A percentile compares a stretch with the other conserved stretches of the same genome.
phyloP scores from a whole-genome alignment of 2,797 vertebrate species.

The Notolabrus celidotus region DNA sequence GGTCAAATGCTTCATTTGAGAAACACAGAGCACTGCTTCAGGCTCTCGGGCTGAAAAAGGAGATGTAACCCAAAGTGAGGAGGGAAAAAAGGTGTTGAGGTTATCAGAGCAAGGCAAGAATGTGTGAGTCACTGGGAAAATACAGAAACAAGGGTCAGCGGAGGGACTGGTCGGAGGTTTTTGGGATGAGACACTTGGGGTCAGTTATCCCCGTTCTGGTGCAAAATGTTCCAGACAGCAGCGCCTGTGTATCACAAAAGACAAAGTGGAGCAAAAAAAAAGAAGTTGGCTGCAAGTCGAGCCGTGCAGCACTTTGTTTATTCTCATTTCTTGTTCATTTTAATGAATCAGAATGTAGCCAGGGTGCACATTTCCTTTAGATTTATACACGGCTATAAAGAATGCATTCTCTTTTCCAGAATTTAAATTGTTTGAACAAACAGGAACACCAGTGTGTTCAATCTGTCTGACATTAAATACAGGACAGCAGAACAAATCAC shows the following conservation, averaged over 20 bases:
- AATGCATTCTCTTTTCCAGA: slow-evolving; percentile 3
- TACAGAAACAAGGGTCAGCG: neutral
- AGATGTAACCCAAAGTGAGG: slow-evolving; percentile 21
- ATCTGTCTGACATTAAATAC: slow-evolving; percentile 38
- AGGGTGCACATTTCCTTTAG: neutral
- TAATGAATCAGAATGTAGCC: slow-evolving; percentile 31
- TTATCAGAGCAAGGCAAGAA: slow-evolving; percentile 63
- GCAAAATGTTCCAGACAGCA: slow-evolving; percentile 50
- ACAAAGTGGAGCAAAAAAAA: slow-evolving; percentile 39
- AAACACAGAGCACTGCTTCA: slow-evolving; percentile 66
- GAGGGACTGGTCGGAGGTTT: slow-evolving; percentile 39
- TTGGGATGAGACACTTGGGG: slow-evolving; percentile 31
- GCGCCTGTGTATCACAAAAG: slow-evolving; percentile 44
- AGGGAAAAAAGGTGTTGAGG: slow-evolving; percentile 19
- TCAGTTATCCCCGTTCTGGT: slow-evolving; percentile 20
- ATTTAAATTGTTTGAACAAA: slow-evolving; percentile 45
- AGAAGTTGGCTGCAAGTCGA: slow-evolving; percentile 50
- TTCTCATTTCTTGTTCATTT: slow-evolving; percentile 45
- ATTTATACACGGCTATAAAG: slow-evolving; percentile 35
- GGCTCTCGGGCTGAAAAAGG: slow-evolving; percentile 34
- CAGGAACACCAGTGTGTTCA: slow-evolving; percentile 28
- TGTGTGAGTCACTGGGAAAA: slow-evolving; percentile 49
- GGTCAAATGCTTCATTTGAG: slow-evolving; percentile 77
- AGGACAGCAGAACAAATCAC: slow-evolving; percentile 29
- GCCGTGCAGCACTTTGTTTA: slow-evolving; percentile 33